These are phyloP conservation scores for Mellivora capensis DNA, from an alignment of 2,113 vertebrate genomes.

Conservation along the genomic window DNA sequence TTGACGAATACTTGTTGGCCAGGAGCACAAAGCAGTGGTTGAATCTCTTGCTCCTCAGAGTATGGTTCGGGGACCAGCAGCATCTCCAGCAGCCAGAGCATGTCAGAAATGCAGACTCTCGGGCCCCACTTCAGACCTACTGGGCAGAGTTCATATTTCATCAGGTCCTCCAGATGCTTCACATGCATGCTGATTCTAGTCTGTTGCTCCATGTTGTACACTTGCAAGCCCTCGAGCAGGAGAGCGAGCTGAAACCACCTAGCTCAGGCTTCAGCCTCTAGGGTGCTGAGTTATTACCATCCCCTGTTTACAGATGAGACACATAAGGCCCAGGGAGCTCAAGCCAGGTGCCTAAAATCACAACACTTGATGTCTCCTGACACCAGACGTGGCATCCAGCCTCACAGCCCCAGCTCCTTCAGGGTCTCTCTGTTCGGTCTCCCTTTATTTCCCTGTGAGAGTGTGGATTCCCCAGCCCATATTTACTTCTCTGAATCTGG, in stretches of 20 bases:
- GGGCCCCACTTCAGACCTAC: not conserved
- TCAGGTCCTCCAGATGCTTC: not conserved
- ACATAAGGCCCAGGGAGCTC: not conserved
- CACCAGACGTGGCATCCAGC: not conserved
- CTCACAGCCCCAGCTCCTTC: not conserved
- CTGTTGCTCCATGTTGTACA: not conserved
- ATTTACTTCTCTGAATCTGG: not conserved
- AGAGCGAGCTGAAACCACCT: not conserved
- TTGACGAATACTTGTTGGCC: not conserved
- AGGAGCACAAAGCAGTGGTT: not conserved
- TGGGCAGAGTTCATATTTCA: not conserved
- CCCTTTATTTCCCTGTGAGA: not conserved
- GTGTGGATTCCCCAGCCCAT: not conserved
- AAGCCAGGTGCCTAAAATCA: not conserved
- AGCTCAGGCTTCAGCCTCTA: not conserved
- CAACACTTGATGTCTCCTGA: not conserved
- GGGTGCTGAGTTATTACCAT: not conserved
- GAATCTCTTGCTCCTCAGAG: not conserved
- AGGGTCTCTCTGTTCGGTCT: not conserved
- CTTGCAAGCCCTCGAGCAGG: not conserved
- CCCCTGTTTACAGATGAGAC: not conserved
- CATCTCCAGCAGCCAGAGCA: not conserved
- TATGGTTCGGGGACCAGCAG: not conserved
- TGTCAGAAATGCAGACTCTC: not conserved
- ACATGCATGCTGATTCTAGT: too few species aligned